Evolutionary conservation across 1,140 invertebrate species (phyloP), one percentile per base, ranked within the genome.

Genomic region (Drosophila nigromelanica): DNA sequence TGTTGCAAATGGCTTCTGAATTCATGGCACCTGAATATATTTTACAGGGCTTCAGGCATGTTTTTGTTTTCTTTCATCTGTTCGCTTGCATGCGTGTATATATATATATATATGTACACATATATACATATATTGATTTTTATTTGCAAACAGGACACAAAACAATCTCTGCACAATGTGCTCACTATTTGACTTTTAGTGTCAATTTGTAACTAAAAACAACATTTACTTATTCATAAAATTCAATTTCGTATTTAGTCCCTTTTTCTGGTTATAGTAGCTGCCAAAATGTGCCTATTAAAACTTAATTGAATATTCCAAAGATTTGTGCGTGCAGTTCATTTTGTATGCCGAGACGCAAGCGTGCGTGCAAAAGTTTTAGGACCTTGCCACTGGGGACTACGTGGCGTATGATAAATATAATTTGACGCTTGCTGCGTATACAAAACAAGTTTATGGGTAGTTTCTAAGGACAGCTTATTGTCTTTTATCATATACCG

Each of bases 401-500:
- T 50, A 79, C 72, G 80, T 76, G 63, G 67, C 72, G 67, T 69
- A 83, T 85, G 80, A 83, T 79, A 62, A 83, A 82, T 83, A 64
- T 79, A 50, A 76, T 69, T 83, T 66, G 24, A 21, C 45, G 21
- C 40, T 56, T 1, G 21, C 35, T 24, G 63, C 14, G 30, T 40
- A 70, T 55, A 59, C 30, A 5, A 60, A 30, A 4, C 3, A 14
- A 21, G 54, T 61, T 43, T 52, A 47, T 30, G 61, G 12, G 10
- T 56, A 79, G 42, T 45, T 60, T 43, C 12, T 5, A 43, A 48
- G 10, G 4, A 2, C 37, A 24, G 40, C 40, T 47, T 66, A 59
- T 51, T 66, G 45, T 50, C 76, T 64, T 61, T 14, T 8, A 35
- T 3, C 33, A 27, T 56, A 67, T 64, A 59, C 55, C 47, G 60